These are phyloP conservation scores for Palaemon carinicauda DNA, from an alignment of 1,140 invertebrate species.

Conservation along the genomic window DNA sequence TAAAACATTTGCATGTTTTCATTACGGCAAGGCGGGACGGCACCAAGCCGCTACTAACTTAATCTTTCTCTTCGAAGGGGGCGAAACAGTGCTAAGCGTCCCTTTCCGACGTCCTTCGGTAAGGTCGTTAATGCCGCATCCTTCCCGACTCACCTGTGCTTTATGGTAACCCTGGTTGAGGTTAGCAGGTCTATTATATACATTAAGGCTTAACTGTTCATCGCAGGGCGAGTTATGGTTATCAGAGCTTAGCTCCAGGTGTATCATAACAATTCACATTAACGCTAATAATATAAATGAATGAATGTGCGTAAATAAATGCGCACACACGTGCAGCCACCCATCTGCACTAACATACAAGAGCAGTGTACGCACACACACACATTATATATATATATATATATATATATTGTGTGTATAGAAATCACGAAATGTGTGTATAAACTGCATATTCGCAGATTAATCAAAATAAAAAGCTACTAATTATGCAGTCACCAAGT, in stretches of 20 bases:
- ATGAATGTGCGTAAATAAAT: background rate
- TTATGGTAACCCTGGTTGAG: background rate
- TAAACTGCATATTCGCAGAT: no score
- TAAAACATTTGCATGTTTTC: conserved; percentile 44
- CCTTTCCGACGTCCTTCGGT: background rate
- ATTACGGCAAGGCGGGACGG: background rate
- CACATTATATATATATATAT: background rate
- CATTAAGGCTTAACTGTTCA: no score
- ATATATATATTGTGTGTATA: background rate
- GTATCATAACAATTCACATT: no score
- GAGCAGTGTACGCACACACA: background rate
- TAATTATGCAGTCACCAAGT: no score
- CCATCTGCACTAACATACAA: background rate
- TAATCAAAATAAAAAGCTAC: no score
- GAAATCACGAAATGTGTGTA: no score
- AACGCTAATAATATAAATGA: no score
- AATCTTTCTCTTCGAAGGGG: conserved; percentile 18
- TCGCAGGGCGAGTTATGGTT: no score
- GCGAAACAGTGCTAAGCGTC: background rate
- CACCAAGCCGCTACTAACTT: background rate
- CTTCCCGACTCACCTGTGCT: background rate
- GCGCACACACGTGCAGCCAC: background rate
- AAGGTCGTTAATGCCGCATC: background rate
- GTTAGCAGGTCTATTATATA: background rate
- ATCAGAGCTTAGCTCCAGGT: no score